phyloP scores from a whole-genome alignment of 1,140 invertebrate genomes.

The Drosophila lacertosa region DNA sequence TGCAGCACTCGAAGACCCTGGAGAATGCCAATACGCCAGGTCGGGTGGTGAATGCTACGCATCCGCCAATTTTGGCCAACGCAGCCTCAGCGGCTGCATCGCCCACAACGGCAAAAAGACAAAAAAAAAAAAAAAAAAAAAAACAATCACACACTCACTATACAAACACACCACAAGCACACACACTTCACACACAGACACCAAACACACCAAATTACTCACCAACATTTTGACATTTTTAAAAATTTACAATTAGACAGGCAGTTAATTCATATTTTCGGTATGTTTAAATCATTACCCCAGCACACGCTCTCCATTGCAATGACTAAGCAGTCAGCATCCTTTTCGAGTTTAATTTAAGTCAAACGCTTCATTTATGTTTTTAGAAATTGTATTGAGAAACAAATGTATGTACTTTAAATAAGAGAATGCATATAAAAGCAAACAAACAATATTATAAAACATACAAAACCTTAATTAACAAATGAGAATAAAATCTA shows the following conservation, averaged over 20 bases:
- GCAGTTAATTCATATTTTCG: conserved; percentile 67
- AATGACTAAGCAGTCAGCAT: conserved; percentile 33
- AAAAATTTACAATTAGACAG: conserved; percentile 78
- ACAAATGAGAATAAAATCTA: conserved; percentile 37
- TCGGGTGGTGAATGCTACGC: conserved; percentile 72
- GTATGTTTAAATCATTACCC: conserved; percentile 49
- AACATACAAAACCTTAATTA: conserved; percentile 46
- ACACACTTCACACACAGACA: conserved; percentile 35
- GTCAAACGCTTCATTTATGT: conserved; percentile 68
- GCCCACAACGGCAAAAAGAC: conserved; percentile 77
- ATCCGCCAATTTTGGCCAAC: conserved; percentile 73
- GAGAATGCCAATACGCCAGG: conserved; percentile 69
- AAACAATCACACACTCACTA: conserved; percentile 26
- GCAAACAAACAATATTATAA: conserved; percentile 34
- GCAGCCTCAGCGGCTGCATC: conserved; percentile 66
- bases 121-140: conserved; percentile 23
- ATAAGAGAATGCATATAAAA: conserved; percentile 37
- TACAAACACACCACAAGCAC: conserved; percentile 13
- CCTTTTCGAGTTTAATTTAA: conserved; percentile 65
- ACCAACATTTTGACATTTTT: conserved; percentile 70
- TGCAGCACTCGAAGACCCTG: conserved; percentile 86
- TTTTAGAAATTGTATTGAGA: conserved; percentile 67
- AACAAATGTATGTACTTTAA: conserved; percentile 63
- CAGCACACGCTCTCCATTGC: conserved; percentile 28
- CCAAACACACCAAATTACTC: conserved; percentile 8